These are phyloP conservation scores for Drosophila fuyamai DNA, from an alignment of 1,140 invertebrate genomes.

Conservation along the genomic window DNA sequence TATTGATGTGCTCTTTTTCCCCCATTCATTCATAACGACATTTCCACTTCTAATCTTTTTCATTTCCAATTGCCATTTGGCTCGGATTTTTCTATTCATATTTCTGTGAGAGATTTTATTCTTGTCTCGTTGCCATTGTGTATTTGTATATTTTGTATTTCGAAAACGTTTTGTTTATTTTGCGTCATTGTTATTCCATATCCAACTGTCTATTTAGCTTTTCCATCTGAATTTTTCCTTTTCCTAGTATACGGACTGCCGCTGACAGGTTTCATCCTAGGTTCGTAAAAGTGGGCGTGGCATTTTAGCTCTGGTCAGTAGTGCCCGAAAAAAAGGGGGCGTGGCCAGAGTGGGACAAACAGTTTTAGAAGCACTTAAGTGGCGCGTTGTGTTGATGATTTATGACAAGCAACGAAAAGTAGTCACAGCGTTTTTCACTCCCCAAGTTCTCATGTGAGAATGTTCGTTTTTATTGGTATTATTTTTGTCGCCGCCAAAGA, in stretches of 20 bases:
- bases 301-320: constrained; percentile 46
- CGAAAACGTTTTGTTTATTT: constrained; percentile 55
- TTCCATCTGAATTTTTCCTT: constrained; percentile 12
- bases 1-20: constrained; percentile 46
- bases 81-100: constrained; percentile 39
- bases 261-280: constrained; percentile 60
- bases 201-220: constrained; percentile 51
- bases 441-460: constrained; percentile 23
- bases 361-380: constrained; percentile 81
- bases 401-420: constrained; percentile 63
- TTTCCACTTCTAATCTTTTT: constrained; percentile 57
- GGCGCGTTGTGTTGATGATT: constrained; percentile 79
- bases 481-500: constrained; percentile 45
- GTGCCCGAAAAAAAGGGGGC: constrained; percentile 51
- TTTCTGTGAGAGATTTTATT: constrained; percentile 30
- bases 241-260: constrained; percentile 36
- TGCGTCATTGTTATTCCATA: constrained; percentile 49
- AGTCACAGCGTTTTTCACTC: constrained; percentile 26
- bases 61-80: constrained; percentile 55
- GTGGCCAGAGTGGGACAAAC: constrained; percentile 42
- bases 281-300: constrained; percentile 59
- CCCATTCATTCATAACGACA: constrained; percentile 57
- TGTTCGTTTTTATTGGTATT: constrained; percentile 14
- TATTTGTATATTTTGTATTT: constrained; percentile 45
- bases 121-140: constrained; percentile 29